Percentiles rank a stretch among this genome's conserved stretches.
These are phyloP conservation scores for Camelus bactrianus DNA, from an alignment of 2,113 vertebrate genomes.

Conservation along the genomic window DNA sequence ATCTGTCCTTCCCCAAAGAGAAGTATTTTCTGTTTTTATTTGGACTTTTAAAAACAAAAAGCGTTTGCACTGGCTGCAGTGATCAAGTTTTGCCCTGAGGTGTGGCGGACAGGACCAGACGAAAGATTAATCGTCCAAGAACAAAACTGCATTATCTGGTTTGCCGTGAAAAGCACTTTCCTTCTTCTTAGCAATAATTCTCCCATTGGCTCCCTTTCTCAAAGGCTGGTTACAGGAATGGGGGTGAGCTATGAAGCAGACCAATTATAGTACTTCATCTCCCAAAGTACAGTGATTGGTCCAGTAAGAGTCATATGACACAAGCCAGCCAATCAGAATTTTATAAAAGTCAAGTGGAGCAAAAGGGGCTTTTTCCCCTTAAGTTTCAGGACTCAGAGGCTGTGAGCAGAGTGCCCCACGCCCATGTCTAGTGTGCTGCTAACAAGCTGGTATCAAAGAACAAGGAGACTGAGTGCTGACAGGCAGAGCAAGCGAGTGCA, in stretches of 20 bases:
- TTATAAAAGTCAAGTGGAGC: not conserved
- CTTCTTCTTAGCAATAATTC: not conserved
- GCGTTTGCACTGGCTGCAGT: not conserved
- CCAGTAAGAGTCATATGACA: not conserved
- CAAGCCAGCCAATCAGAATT: not conserved
- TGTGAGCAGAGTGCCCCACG: not conserved
- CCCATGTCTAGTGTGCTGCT: not conserved
- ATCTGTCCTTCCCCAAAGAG: not conserved
- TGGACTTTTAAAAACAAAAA: not conserved
- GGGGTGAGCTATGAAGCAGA: not conserved
- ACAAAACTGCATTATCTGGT: not conserved
- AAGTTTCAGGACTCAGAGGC: not conserved
- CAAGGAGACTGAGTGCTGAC: not conserved
- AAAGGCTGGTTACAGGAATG: not conserved
- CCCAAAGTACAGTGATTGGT: not conserved
- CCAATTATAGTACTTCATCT: not conserved
- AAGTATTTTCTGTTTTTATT: not conserved
- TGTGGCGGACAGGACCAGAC: not conserved
- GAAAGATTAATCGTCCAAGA: not conserved
- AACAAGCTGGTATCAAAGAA: not conserved
- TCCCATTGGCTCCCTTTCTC: not conserved
- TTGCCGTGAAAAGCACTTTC: not conserved
- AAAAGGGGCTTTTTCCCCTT: not conserved
- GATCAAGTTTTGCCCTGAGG: not conserved
- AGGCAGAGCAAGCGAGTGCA: not conserved